Evolutionary conservation across 2,797 vertebrate species (phyloP), one percentile per base, ranked within the genome.

Genomic region (Thamnophis elegans): DNA sequence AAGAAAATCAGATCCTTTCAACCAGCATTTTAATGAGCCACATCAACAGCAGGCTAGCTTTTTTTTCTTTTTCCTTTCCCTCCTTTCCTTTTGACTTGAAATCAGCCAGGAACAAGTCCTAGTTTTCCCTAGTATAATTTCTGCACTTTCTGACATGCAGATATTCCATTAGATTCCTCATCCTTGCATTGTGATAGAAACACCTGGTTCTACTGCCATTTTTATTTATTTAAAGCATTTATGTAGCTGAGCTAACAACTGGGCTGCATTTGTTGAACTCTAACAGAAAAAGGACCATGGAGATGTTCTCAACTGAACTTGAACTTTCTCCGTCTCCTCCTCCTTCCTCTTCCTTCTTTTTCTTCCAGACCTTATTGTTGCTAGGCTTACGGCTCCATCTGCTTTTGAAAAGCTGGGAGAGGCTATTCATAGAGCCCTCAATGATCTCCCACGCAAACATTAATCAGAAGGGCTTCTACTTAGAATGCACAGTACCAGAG

Each of bases 121-220:
- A 28, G 90, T 26, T 13, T 54, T 36, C 14, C 0, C 56, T 92
- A 93, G 51, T 47, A 92, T 92, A 88, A 26, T 32, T 95, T 92
- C 92, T 95, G 26, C 42, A 73, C 93, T 94, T 96, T 59, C 93
- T 94, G 91, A 58, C 36, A 36, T 54, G 86, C 36, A 93, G 90
- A 90, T 60, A 93, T 0, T 11, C 90, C 94, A 89, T 26, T 26
- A 0, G 73, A 2, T 82, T 90, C 93, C 93, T 93, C 51, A 93
- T 55, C 93, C 85, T 91, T 20, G 87, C 4, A 2, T 0, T 58
- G 32, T 78, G 93, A 89, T 36, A 68, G 85, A 92, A 94, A 59
- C 32, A 53, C 16, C 20, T 82, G 9, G 26, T 88, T 11, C n/a
- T 88, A 6, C 56, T 7, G 54, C 18, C 1, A 1, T 20, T 87